phyloP scores from a whole-genome alignment of 2,888 invertebrate species.

The Eupithecia dodoneata region DNA sequence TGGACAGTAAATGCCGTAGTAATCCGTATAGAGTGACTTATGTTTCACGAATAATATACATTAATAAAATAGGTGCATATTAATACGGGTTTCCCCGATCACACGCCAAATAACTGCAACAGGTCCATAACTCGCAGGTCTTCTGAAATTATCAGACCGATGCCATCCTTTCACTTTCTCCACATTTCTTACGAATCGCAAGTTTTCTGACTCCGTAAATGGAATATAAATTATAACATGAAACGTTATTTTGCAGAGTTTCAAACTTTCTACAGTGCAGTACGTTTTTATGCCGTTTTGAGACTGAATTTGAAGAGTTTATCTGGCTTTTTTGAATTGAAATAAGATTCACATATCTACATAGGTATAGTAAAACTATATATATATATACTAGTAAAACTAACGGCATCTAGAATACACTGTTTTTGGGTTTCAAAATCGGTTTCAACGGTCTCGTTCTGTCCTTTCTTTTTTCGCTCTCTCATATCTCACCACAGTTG shows the following conservation, averaged over 20 bases:
- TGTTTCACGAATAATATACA: neutral
- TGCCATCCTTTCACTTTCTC: conserved; percentile 39
- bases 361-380: no score
- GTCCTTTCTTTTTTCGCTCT: no score
- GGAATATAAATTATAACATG: conserved; percentile 34
- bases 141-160: conserved; percentile 34
- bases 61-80: neutral
- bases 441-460: no score
- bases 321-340: conserved; percentile 13
- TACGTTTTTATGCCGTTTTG: conserved; percentile 13
- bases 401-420: no score
- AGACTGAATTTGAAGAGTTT: conserved; percentile 5
- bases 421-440: no score
- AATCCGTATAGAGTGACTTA: neutral
- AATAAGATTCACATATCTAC: neutral
- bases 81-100: conserved; percentile 1
- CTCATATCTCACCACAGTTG: no score
- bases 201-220: conserved; percentile 33
- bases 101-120: conserved; percentile 11
- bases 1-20: neutral
- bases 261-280: conserved; percentile 29
- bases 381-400: no score
- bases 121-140: conserved; percentile 30
- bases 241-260: conserved; percentile 30
- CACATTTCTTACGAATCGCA: conserved; percentile 33